Conservation (phyloP, 2,888 invertebrate species). For the Antitype chi region DNA sequence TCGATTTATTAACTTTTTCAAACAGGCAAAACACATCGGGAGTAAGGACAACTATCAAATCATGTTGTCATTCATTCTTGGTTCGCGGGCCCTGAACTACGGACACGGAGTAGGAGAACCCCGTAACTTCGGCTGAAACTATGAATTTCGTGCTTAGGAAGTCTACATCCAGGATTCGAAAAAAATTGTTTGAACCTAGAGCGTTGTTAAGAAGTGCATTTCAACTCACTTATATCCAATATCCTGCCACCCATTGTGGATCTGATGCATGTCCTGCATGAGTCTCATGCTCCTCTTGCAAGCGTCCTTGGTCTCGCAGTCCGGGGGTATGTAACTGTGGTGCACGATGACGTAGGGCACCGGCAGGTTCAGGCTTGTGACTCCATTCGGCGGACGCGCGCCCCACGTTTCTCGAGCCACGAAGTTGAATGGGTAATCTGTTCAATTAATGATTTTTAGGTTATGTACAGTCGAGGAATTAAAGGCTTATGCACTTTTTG, state of each 20-base stretch:
- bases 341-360: slow-evolving; percentile 93
- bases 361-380: slow-evolving; percentile 88
- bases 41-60: too few relatives aligned
- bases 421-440: slow-evolving; percentile 53
- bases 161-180: too few relatives aligned
- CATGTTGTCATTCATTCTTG: too few relatives aligned
- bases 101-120: too few relatives aligned
- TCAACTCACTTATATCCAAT: slow-evolving; percentile 91
- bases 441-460: not conserved
- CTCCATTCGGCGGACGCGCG: slow-evolving; percentile 37
- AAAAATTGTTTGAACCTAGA: not conserved
- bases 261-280: slow-evolving; percentile 92
- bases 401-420: slow-evolving; percentile 48
- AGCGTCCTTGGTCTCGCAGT: slow-evolving; percentile 87
- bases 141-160: too few relatives aligned
- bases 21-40: too few relatives aligned
- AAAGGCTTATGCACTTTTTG: not conserved
- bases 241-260: slow-evolving; percentile 91
- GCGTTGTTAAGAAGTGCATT: not conserved
- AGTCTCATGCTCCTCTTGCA: slow-evolving; percentile 91
- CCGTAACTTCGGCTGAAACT: too few relatives aligned
- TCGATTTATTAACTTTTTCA: too few relatives aligned
- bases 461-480: not conserved
- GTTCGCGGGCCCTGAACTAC: too few relatives aligned
- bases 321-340: slow-evolving; percentile 91